Conservation (phyloP, 2,797 vertebrate genomes). For the Phalanger gymnotis region DNA sequence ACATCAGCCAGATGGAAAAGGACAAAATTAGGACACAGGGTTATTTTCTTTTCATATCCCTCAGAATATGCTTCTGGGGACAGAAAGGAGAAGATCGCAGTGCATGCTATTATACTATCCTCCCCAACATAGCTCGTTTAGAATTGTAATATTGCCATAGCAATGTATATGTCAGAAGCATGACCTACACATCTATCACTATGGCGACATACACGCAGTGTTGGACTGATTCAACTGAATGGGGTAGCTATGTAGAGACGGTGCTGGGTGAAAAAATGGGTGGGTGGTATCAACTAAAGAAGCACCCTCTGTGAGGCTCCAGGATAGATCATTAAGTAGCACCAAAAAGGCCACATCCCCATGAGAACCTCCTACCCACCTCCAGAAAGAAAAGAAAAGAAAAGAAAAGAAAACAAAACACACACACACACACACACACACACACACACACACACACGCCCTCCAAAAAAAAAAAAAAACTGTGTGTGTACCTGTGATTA, state of each 20-base stretch:
- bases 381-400: background rate
- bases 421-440: too few species aligned
- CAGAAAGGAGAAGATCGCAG: background rate
- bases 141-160: background rate
- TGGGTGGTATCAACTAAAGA: background rate
- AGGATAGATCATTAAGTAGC: fast-evolving
- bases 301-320: background rate
- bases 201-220: constrained; percentile 24
- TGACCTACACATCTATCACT: background rate
- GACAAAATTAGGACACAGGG: background rate
- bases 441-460: too few species aligned
- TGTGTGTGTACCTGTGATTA: constrained; percentile 79
- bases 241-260: background rate
- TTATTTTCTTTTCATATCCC: background rate
- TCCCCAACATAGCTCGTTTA: background rate
- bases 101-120: background rate
- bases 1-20: constrained; percentile 35
- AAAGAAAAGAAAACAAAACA: too few species aligned
- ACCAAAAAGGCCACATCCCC: background rate
- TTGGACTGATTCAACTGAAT: background rate
- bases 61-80: background rate
- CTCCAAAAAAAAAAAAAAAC: background rate
- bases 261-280: background rate
- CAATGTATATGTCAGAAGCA: background rate
- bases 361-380: background rate